Evolutionary conservation across 2,797 vertebrate species (phyloP), one percentile per base, ranked within the genome.

Genomic region (Paguma larvata): DNA sequence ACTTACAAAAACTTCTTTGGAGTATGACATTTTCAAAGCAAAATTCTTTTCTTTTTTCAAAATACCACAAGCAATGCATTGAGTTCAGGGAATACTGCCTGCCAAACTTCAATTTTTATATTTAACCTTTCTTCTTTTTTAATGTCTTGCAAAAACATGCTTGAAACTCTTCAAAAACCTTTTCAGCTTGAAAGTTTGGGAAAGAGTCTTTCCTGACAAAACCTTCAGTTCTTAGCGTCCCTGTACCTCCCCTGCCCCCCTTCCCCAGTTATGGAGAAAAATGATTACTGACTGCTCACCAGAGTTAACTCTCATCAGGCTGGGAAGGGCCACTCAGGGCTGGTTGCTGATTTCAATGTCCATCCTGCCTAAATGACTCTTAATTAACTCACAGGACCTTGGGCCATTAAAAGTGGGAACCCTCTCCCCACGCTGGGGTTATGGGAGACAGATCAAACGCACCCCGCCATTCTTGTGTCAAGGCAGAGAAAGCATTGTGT

Each of bases 61-160:
- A 98, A 98, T 97, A 98, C 97, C 97, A 98, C 97, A 97, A 98
- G 97, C 97, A 96, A 97, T 93, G 97, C 97, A 89, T 51, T 96
- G 97, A 97, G 97, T 98, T 97, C 84, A 80, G 98, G 97, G 97
- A 98, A 97, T 97, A 92, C 89, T 96, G 97, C 93, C 97, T 98
- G 97, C 97, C 97, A 97, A 94, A 89, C 95, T 98, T 94, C 97
- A 92, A 78, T 95, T 98, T 98, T 98, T 97, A 89, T 97, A 97
- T 97, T 97, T 96, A 98, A 98, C 95, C 97, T 98, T 97, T 97
- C 96, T 98, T 97, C 87, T 91, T 96, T 97, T 97, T 96, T 95
- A 90, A 97, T 15, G 70, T 97, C 95, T 98, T 98, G 88, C 92
- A 97, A 97, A 98, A 98, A 97, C 96, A 98, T 88, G 93, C 92